Base-by-base conservation (phyloP, 2,113 vertebrate genomes). In the Mesembrinibis cayennensis region DNA sequence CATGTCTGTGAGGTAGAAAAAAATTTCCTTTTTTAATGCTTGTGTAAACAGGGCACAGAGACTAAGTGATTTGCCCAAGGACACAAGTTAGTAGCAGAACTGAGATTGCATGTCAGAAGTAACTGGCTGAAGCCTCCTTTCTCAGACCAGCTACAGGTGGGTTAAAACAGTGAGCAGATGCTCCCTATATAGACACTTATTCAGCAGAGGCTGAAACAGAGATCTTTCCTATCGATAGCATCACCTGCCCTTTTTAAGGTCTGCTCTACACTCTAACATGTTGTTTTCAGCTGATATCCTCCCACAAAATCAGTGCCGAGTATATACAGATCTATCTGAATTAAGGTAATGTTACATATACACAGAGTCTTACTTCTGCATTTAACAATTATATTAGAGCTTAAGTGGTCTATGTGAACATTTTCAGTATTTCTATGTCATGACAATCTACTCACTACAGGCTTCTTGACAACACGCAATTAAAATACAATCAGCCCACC, bases 1-100 rank as follows among this genome's bases (percentile, higher is more conserved):
- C 88, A 70, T 94, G 95, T 96, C 91, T 96, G 91, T 95, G 89
- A 97, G 96, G 91, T 87, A 93, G 93, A 91, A 89, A 89, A 94
- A 96, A 89, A 69, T 49, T 89, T 91, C 91, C 84, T 95, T 95
- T 95, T 95, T 92, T 70, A 95, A 95, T 89, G 81, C 95, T 95
- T 96, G 78, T 96, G 94, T 96, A 97, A 97, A 97, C 86, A 95
- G 84, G 84, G 93, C 89, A 72, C 73, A 38, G 73, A 90, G 89
- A 97, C 96, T 94, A 91, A 95, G 88, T 66, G 86, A 95, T 85
- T 92, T 93, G 87, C 95, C 92, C 85, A 95, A 93, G 95, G 94
- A 94, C 89, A 95, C 70, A 27, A 84, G 56, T 95, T 88, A 83
- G 89, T 36, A 92, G 81, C 70, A 95, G 76, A 97, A 67, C 38